Base-by-base conservation (phyloP, 2,888 invertebrate species). In the Drosophila testacea region DNA sequence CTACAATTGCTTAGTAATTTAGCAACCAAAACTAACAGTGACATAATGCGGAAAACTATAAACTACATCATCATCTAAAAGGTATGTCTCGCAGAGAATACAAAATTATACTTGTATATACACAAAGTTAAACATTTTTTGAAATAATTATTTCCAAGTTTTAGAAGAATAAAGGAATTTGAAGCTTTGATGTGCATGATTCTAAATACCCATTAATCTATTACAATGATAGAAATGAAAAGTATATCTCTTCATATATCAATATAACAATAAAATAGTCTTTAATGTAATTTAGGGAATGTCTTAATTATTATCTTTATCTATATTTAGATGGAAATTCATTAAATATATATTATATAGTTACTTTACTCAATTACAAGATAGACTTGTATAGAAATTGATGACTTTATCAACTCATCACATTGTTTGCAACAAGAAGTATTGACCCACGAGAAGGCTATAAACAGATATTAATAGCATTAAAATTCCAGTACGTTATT, bases 11-110 rank as follows among this genome's bases (percentile, higher is more conserved):
- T 46, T 51, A 28, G 64, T 27, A 68, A 75, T 65, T 75, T 39
- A 61, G 52, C 41, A 38, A 67, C 30, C 54, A 28, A 57, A 50
- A 47, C 46, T 34, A 41, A 34, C 42, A 54, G 30, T 88, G 86
- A 77, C 83, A 80, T 61, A 73, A 85, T 64, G 55, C 83, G 77
- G 72, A 85, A 85, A 57, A 65, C 55, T 38, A 46, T 39, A 39
- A 34, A 50, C 36, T 13, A 28, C 47, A 41, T 27, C 61, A 61
- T 50, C 52, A 44, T 36, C 73, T 36, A 55, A 68, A 68, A 74
- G 59, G 69, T 65, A 71, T 16, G 54, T 60, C 5, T 9, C n/a
- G 28, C 28, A 41, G 39, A 11, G 13, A 7, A 4, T 6, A 16
- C 10, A 6, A 28, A 22, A 13, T 34, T 51, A 41, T 36, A 7